A percentile compares a stretch with the other conserved stretches of the same genome.
Evolutionary conservation across 1,140 invertebrate genomes (phyloP).

Genomic region (Drosophila parvula): DNA sequence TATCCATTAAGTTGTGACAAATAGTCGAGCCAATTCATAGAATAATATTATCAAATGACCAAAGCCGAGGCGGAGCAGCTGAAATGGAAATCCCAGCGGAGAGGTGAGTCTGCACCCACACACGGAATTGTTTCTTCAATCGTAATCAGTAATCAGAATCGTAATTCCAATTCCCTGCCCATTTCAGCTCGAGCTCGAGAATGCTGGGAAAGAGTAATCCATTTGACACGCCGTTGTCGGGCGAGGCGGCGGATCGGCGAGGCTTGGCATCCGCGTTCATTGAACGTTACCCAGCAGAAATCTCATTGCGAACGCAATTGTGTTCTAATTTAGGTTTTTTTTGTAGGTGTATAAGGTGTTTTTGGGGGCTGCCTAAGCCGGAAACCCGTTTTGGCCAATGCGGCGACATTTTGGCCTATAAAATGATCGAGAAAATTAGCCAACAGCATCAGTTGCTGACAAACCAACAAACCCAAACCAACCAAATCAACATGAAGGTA

Average conservation of each 20-base stretch:
- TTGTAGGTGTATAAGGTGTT: neutral
- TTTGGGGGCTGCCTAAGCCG: conserved; percentile 58
- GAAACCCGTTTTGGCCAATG: conserved; percentile 62
- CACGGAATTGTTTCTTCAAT: conserved; percentile 18
- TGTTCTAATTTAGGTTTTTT: conserved; percentile 71
- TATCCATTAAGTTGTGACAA: conserved; percentile 23
- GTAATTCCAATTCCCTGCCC: conserved; percentile 44
- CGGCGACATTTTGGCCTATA: conserved; percentile 57
- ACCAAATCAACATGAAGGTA: conserved; percentile 71
- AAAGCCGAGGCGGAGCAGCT: conserved; percentile 1
- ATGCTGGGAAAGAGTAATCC: conserved; percentile 69
- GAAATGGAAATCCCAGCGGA: neutral
- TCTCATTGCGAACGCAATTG: conserved; percentile 52
- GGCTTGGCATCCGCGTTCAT: conserved; percentile 74
- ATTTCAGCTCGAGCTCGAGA: conserved; percentile 41
- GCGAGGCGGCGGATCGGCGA: neutral
- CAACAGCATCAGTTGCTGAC: conserved; percentile 71
- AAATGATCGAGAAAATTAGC: conserved; percentile 50
- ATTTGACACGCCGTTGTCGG: conserved; percentile 64
- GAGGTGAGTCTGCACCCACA: conserved; percentile 16
- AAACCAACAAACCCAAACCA: conserved; percentile 50
- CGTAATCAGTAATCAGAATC: conserved; percentile 41
- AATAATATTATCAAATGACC: conserved; percentile 1
- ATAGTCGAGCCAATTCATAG: neutral
- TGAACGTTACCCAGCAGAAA: conserved; percentile 65